Evolutionary conservation across 2,797 vertebrate species (phyloP).

Genomic region (Threskiornis aethiopicus): DNA sequence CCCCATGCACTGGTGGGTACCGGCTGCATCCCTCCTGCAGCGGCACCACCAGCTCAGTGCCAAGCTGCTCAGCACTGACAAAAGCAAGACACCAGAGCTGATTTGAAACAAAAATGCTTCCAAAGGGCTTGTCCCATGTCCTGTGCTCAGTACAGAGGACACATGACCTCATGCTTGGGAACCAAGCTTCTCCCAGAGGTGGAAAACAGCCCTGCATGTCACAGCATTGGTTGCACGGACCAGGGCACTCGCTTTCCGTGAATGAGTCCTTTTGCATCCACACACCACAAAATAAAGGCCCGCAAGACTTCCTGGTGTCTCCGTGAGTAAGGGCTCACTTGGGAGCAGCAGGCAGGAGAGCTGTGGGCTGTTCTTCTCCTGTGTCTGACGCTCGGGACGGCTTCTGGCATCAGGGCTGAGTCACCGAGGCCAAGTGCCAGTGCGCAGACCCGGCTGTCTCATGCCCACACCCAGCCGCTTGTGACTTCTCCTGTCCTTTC

Average conservation of each 20-base stretch:
- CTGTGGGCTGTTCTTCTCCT: neutral
- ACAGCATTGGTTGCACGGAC: rapidly evolving
- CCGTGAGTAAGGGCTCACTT: neutral
- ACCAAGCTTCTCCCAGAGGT: neutral
- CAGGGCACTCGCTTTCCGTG: rapidly evolving
- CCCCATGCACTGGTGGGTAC: neutral
- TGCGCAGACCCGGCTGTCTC: neutral
- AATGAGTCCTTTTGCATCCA: neutral
- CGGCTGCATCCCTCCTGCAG: rapidly evolving
- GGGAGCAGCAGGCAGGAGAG: neutral
- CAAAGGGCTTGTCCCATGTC: neutral
- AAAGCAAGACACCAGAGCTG: neutral
- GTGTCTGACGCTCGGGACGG: neutral
- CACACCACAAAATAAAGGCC: neutral
- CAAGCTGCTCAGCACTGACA: neutral
- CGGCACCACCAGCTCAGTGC: neutral
- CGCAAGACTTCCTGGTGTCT: neutral
- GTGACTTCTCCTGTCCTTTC: neutral
- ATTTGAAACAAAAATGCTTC: neutral
- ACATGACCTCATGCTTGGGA: neutral
- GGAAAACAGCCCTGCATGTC: neutral
- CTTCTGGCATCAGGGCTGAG: neutral
- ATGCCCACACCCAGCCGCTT: neutral
- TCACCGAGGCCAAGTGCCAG: rapidly evolving
- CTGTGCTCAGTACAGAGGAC: neutral